These are phyloP conservation scores for Eupsittula cactorum DNA, from an alignment of 2,113 vertebrate species.

Conservation along the genomic window DNA sequence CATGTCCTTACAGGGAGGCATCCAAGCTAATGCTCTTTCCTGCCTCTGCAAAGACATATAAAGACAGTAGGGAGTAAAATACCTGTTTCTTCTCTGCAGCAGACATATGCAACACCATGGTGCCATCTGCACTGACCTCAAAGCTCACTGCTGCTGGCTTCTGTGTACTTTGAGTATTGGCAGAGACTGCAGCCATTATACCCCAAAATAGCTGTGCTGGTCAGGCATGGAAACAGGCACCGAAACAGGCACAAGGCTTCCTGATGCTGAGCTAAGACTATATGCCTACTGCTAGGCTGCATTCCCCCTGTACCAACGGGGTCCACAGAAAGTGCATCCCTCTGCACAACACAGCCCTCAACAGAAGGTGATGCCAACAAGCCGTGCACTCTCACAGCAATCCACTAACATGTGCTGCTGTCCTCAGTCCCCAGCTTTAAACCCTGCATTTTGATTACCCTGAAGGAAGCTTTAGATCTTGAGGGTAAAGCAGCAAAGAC, in stretches of 20 bases:
- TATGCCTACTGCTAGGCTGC: neutral
- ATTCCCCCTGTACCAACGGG: neutral
- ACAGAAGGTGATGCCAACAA: neutral
- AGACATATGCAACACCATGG: fast-evolving
- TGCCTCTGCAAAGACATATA: neutral
- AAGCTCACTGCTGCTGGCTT: neutral
- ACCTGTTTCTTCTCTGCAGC: neutral
- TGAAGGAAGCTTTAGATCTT: neutral
- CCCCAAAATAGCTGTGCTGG: neutral
- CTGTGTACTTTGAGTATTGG: neutral
- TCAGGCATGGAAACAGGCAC: neutral
- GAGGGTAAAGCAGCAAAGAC: neutral
- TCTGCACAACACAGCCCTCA: neutral
- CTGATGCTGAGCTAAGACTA: neutral
- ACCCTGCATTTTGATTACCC: neutral
- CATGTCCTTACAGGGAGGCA: fast-evolving
- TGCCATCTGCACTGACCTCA: neutral
- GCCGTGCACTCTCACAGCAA: neutral
- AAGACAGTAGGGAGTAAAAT: neutral
- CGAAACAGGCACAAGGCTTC: neutral
- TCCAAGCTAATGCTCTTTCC: neutral
- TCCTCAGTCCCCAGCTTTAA: fast-evolving
- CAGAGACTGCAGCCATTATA: neutral
- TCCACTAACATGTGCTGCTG: neutral
- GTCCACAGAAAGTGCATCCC: neutral